Evolutionary conservation across 2,888 invertebrate species (phyloP), one percentile per base, ranked within the genome.

Genomic region (Eupithecia subfuscata): DNA sequence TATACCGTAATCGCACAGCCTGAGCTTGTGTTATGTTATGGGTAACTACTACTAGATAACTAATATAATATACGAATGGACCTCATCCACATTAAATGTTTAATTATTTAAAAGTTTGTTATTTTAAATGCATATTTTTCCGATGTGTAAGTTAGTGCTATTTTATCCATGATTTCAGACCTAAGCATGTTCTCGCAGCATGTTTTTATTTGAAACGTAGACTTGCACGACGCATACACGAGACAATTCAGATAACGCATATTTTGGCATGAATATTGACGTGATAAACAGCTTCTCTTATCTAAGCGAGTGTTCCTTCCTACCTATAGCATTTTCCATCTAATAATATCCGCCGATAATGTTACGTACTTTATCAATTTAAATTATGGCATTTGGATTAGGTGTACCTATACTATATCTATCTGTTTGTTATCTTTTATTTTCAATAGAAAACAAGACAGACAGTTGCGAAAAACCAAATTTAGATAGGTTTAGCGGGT

Each of bases 221-320:
- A 60, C 6, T 22, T 12, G 25, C 56, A 60, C 56, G 56, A 25
- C 22, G 56, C 22, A 60, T 60, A 25, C 60, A 60, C 60, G 60
- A 60, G 60, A 60, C 60, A 60, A 4, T 60, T 60, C 25, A 25
- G 60, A 60, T 60, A 60, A 60, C 60, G 25, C 60, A 60, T 60
- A 60, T 60, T 60, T 60, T 60, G 60, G 60, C 60, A 60, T 6
- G 60, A 25, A 60, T 60, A 60, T 6, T 25, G 60, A 60, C 22
- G 25, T 60, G 22, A 60, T 60, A 60, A 12, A 60, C 60, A 6
- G 60, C 25, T 60, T 60, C 60, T 60, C 60, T 60, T 60, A 60
- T 60, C 60, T 60, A 25, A 60, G 25, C 14, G 22, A 56, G 11
- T 56, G 25, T 22, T 45, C 12, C 11, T 45, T 14, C 45, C 45